Evolutionary conservation across 2,888 invertebrate genomes (phyloP), one percentile per base, ranked within the genome.

Genomic region (Cosmopolites sordidus): DNA sequence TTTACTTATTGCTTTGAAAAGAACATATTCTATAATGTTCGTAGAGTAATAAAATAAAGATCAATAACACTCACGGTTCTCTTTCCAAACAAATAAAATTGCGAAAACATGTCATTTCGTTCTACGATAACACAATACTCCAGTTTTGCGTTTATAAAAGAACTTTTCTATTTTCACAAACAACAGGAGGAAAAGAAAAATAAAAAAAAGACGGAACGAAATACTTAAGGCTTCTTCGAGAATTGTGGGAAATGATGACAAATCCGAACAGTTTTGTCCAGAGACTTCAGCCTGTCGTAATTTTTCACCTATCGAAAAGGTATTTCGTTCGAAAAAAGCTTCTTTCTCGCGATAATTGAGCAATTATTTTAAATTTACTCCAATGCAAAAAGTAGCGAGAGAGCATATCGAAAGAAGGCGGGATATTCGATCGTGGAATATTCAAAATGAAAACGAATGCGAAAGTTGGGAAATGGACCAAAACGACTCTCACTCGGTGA

Each of bases 231-330:
- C 29, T 11, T 17, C 29, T 43, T 43, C 14, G 29, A 3, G 30
- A 43, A 16, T 15, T 30, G 29, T 27, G 16, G 9, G 27, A n/a
- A 43, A 43, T 15, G 43, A 43, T 43, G 43, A 43, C 43, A 43
- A 43, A 43, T 43, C 29, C 14, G 30, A 30, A 22, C 43, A 43
- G 43, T 22, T 43, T 43, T 27, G 43, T 43, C 27, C 17, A 43
- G 27, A 27, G 27, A 6, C 27, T 27, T 27, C 27, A 6, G 6
- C 27, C 9, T 27, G 6, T 9, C 27, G 5, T 27, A 6, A 27
- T 5, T 6, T 27, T 6, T 27, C 9, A 6, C 27, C 27, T 27
- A 27, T 9, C 9, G 5, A 5, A 9, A 27, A 27, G 5, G 27
- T 5, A 5, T 27, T 27, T 27, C 9, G 27, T 5, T 27, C 27